Evolutionary conservation across 53 echinoderm and acorn worm genomes (phyloP).

Genomic region (Arbacia lixula): DNA sequence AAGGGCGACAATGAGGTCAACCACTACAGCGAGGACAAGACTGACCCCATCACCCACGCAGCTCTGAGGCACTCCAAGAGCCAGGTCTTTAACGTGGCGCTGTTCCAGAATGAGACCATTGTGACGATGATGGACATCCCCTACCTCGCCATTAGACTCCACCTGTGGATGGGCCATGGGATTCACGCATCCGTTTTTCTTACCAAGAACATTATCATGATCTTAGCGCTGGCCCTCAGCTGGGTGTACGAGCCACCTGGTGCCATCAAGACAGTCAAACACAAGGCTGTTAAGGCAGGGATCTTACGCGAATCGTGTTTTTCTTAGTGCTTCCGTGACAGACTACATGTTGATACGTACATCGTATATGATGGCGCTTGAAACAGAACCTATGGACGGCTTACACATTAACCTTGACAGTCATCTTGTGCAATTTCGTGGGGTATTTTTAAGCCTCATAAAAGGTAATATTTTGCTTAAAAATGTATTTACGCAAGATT

Average conservation of each 20-base stretch:
- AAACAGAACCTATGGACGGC: too few relatives aligned
- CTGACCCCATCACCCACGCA: not conserved
- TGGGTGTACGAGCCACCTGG: slow-evolving; percentile 13
- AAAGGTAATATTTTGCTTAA: too few relatives aligned
- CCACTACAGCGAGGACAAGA: not conserved
- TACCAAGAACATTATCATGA: slow-evolving; percentile 89
- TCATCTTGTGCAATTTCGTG: too few relatives aligned
- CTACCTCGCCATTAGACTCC: slow-evolving; percentile 81
- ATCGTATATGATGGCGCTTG: too few relatives aligned
- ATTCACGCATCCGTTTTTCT: slow-evolving; percentile 76
- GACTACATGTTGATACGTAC: too few relatives aligned
- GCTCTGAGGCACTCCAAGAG: slow-evolving; percentile 23
- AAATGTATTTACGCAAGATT: too few relatives aligned
- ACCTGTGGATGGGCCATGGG: slow-evolving; percentile 76
- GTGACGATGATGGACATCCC: slow-evolving; percentile 76
- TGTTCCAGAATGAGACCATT: slow-evolving; percentile 34
- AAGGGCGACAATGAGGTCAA: slow-evolving; percentile 10
- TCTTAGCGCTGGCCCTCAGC: slow-evolving; percentile 33
- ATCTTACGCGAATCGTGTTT: not conserved
- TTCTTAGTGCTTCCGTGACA: too few relatives aligned
- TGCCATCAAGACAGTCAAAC: slow-evolving; percentile 6
- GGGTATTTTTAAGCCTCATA: too few relatives aligned
- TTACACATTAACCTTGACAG: too few relatives aligned
- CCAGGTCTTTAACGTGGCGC: slow-evolving; percentile 16
- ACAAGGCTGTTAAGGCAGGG: not conserved